These are phyloP conservation scores for Tineola bisselliella DNA, from an alignment of 2,888 invertebrate genomes.

Conservation along the genomic window DNA sequence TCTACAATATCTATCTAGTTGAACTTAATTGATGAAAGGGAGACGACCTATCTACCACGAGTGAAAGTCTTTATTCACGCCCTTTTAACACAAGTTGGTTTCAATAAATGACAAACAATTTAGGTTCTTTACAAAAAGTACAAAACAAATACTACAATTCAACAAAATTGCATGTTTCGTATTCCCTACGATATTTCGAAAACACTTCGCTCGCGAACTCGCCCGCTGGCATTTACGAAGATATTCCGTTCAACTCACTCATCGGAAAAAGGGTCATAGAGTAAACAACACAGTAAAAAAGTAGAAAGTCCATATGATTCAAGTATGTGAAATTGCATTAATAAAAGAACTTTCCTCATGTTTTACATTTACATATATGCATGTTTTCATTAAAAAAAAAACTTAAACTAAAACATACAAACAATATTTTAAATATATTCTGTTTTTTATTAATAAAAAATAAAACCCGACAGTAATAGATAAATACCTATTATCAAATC, in stretches of 20 bases:
- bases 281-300: neutral
- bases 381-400: too few species aligned
- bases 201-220: neutral
- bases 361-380: too few species aligned
- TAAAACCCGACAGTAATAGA: too few species aligned
- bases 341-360: too few species aligned
- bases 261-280: constrained; percentile 2
- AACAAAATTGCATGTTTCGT: neutral
- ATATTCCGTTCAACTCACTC: neutral
- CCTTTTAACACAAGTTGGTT: constrained; percentile 2
- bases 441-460: too few species aligned
- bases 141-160: neutral
- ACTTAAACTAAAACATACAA: too few species aligned
- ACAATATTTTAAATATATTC: too few species aligned
- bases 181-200: neutral
- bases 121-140: neutral
- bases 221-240: neutral
- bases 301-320: neutral
- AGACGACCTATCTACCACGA: neutral
- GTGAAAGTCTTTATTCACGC: constrained; percentile 8
- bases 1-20: neutral
- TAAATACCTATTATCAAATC: too few species aligned
- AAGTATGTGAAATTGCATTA: too few species aligned
- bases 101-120: neutral
- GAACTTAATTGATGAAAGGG: constrained; percentile 2